Evolutionary conservation across 2,888 invertebrate genomes (phyloP).

Genomic region (Trichopoda pennipes): DNA sequence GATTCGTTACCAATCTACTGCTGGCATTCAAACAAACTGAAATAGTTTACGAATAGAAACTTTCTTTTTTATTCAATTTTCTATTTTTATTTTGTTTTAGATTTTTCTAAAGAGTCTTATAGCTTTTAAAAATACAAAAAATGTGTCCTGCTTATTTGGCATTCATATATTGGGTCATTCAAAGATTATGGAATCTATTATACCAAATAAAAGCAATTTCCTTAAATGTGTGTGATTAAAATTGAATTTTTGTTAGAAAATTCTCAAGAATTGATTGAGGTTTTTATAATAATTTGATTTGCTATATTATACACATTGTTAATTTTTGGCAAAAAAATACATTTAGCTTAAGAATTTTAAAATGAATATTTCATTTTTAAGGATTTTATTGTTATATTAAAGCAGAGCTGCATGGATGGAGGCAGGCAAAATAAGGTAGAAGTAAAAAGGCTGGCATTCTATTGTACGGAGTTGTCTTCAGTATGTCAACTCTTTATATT

Average conservation of each 20-base stretch:
- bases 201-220: background rate
- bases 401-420: too few species aligned
- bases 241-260: background rate
- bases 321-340: too few species aligned
- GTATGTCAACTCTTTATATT: too few species aligned
- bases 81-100: background rate
- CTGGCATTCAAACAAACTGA: slow-evolving; percentile 35
- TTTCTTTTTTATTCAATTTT: slow-evolving; percentile 2
- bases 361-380: too few species aligned
- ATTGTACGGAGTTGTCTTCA: too few species aligned
- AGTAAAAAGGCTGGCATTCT: too few species aligned
- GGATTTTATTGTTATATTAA: too few species aligned
- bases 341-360: too few species aligned
- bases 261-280: too few species aligned
- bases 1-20: slow-evolving; percentile 49
- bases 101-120: background rate
- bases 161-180: slow-evolving; percentile 47
- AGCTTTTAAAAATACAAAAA: slow-evolving; percentile 2
- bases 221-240: background rate
- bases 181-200: background rate
- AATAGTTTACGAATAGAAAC: slow-evolving; percentile 23
- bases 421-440: too few species aligned
- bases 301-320: too few species aligned
- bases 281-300: too few species aligned
- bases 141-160: slow-evolving; percentile 40